Evolutionary conservation across 2,113 vertebrate species (phyloP).

Genomic region (Lagopus leucura): DNA sequence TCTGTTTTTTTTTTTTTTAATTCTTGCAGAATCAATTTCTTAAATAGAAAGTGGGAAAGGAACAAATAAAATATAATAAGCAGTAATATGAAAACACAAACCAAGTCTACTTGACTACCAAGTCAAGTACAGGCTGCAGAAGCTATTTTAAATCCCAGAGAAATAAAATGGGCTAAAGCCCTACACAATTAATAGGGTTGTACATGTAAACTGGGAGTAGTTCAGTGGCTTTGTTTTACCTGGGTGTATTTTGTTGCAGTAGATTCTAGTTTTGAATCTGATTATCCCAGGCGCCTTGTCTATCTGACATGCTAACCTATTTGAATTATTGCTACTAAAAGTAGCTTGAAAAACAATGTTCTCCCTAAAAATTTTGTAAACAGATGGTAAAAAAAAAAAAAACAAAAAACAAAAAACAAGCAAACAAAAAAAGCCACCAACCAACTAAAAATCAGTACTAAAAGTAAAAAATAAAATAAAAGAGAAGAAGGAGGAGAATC

Average conservation of each 20-base stretch:
- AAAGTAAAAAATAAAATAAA: no score
- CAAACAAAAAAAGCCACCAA: neutral
- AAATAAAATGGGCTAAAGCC: neutral
- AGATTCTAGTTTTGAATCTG: neutral
- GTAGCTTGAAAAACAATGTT: neutral
- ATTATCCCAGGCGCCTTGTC: neutral
- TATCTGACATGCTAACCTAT: neutral
- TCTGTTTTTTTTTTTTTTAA: slow-evolving; percentile 5
- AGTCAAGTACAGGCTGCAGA: neutral
- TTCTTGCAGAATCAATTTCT: neutral
- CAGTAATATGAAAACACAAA: neutral
- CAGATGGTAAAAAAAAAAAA: accelerated
- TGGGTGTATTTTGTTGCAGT: neutral
- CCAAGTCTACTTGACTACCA: neutral
- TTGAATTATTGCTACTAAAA: neutral
- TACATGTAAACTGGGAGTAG: neutral
- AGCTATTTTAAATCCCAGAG: neutral
- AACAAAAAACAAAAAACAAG: no score
- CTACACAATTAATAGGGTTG: neutral
- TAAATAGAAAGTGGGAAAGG: neutral
- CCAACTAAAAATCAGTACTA: neutral
- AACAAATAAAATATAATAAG: slow-evolving; percentile 27
- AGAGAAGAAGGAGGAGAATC: neutral
- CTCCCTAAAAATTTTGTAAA: neutral
- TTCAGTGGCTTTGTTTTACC: neutral